Base-by-base conservation (phyloP, 2,113 vertebrate genomes). In the Rynchops niger region DNA sequence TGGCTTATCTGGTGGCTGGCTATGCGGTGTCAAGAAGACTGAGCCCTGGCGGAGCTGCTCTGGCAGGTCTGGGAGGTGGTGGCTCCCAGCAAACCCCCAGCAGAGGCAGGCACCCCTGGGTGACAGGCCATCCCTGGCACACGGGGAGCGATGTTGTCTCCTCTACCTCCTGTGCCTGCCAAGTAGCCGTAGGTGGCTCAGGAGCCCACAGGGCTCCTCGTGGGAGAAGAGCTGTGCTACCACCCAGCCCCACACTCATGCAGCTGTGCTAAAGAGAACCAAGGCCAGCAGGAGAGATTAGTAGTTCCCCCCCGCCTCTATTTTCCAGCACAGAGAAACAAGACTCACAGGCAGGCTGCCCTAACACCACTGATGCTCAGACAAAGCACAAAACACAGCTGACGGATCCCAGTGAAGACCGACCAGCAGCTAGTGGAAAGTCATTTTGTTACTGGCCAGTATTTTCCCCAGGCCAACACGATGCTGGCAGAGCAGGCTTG, bases 1-100 rank as follows among this genome's bases (percentile, higher is more conserved):
- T 78, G 26, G 59, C 83, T 85, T 98, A 98, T 95, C 78, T 97
- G 90, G 18, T 38, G 36, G 97, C 97, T 86, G 98, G 74, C 32
- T 98, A 98, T 72, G 97, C 90, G 49, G 90, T 15, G 2, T 73
- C 86, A 50, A 95, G 83, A 17, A 92, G 95, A 38, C 96, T 40
- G 94, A 97, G 63, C 93, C 96, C 95, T 32, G 92, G 92, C 9
- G 82, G 92, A 49, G 97, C 94, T 84, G 98, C 88, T 19, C 95
- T 92, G 5, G 12, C 86, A 9, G 96, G 98, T 65, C 98, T 97
- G 55, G 93, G 65, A 22, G 95, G 97, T 1, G 84, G 97, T 1
- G 47, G 91, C 96, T 29, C 97, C 98, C 61, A 98, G 58, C 1
- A 66, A 97, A 97, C 8, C 56, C 96, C 52, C 73, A 19, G 55